Evolutionary conservation across 2,888 invertebrate genomes (phyloP).

Genomic region (Tridacna gigas): DNA sequence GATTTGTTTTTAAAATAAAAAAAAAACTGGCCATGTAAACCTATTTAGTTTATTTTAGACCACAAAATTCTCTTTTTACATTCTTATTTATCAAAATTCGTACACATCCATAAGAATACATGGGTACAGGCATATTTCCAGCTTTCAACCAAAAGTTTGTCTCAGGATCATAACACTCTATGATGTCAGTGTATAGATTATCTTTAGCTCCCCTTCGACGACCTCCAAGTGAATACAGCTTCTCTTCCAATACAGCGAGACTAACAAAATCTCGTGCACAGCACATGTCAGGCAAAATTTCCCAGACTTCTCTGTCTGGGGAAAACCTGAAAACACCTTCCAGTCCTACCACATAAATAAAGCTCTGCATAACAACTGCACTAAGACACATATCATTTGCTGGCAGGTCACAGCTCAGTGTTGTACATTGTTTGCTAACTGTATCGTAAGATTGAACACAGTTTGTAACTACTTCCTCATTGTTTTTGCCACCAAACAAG

Average conservation of each 20-base stretch:
- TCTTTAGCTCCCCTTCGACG: slow-evolving; percentile 79
- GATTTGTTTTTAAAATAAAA: too few relatives aligned
- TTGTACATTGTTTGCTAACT: slow-evolving; percentile 69
- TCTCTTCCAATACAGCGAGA: slow-evolving; percentile 78
- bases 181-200: slow-evolving; percentile 78
- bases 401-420: slow-evolving; percentile 73
- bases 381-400: slow-evolving; percentile 81
- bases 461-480: slow-evolving; percentile 80
- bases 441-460: slow-evolving; percentile 79
- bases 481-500: slow-evolving; percentile 81
- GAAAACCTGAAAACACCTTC: slow-evolving; percentile 79
- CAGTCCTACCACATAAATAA: slow-evolving; percentile 79
- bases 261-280: slow-evolving; percentile 80
- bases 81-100: slow-evolving; percentile 71
- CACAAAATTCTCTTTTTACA: slow-evolving; percentile 27
- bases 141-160: slow-evolving; percentile 73
- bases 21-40: too few relatives aligned
- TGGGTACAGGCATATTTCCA: slow-evolving; percentile 75
- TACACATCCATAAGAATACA: slow-evolving; percentile 82
- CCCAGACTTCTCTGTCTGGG: slow-evolving; percentile 75
- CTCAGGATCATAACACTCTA: slow-evolving; percentile 77
- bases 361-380: slow-evolving; percentile 75
- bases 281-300: slow-evolving; percentile 77
- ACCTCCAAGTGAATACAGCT: slow-evolving; percentile 79
- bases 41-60: not conserved